Base-by-base conservation (phyloP, 2,113 vertebrate genomes). In the Notechis scutatus region DNA sequence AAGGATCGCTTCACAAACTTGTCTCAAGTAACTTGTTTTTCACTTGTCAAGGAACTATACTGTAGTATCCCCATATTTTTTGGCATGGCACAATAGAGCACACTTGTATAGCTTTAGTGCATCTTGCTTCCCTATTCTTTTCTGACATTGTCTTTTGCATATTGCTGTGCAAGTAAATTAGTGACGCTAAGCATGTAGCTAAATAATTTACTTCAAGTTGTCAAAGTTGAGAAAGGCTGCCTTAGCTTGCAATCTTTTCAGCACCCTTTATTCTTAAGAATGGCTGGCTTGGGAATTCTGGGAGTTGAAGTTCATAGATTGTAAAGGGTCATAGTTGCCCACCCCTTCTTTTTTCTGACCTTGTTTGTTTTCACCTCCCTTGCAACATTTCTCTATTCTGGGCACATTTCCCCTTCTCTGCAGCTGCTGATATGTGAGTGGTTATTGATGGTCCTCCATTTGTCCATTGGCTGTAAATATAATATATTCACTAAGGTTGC, bases 381-480 rank as follows among this genome's bases (percentile, higher is more conserved):
- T 92, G 4, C 94, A 34, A 52, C 23, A 0, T 61, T 89, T 23
- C 59, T 42, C 24, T 1, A 0, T 59, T 29, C 86, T 57, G 21
- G 5, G 0, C 47, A 91, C 56, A 45, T 92, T 91, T 87, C 7
- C 0, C 11, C 86, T 6, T 94, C 92, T 10, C 34, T 92, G 26
- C 23, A 52, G 59, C 24, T 74, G 26, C 23, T 3, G 56, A 3
- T 88, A 90, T 81, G 29, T 74, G 50, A 0, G 5, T 85, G 90
- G 93, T 94, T 92, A 45, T 89, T 29, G 92, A 85, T 87, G 64
- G 89, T 94, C 91, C 90, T 95, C 95, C 93, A 95, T 92, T 96
- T 95, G 91, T 96, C 95, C 94, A 90, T 96, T 94, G 94, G 93
- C 93, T 52, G 93, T 92, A 94, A 95, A 88, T 94, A 94, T 91